These are phyloP conservation scores for Aratinga solstitialis DNA, from an alignment of 2,797 vertebrate species.

Conservation along the genomic window DNA sequence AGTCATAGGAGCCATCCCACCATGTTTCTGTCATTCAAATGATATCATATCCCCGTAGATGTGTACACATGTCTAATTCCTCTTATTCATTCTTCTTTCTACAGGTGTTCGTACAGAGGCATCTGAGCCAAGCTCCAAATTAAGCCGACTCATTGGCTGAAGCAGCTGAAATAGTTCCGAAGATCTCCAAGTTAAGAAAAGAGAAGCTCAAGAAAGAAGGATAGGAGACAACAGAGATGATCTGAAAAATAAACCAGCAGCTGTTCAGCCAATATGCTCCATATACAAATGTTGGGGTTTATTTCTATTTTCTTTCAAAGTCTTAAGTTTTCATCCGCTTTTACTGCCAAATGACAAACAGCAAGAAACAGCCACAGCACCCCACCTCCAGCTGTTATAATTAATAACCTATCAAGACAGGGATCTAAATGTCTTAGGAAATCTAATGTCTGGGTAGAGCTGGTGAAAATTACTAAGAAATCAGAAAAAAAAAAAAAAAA, in stretches of 20 bases:
- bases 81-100: not conserved
- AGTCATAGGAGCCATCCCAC: not conserved
- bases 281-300: conserved; percentile 43
- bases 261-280: conserved; percentile 44
- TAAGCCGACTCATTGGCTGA: not conserved
- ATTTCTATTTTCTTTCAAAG: conserved; percentile 35
- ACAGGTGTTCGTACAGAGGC: not conserved
- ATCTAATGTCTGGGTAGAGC: conserved; percentile 45
- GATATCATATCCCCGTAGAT: not conserved
- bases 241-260: conserved; percentile 52
- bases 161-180: not conserved
- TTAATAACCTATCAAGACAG: conserved; percentile 68
- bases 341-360: conserved; percentile 54
- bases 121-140: not conserved
- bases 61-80: not conserved
- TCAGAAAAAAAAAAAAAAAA: not conserved
- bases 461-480: conserved; percentile 25
- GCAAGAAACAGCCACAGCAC: conserved; percentile 30
- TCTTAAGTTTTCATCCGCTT: conserved; percentile 9
- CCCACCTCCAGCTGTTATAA: conserved; percentile 65
- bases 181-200: not conserved
- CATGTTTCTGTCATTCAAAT: not conserved
- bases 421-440: conserved; percentile 38
- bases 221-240: not conserved
- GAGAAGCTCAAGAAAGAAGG: not conserved